These are phyloP conservation scores for Ptilonorhynchus violaceus DNA, from an alignment of 2,113 vertebrate species.

Conservation along the genomic window DNA sequence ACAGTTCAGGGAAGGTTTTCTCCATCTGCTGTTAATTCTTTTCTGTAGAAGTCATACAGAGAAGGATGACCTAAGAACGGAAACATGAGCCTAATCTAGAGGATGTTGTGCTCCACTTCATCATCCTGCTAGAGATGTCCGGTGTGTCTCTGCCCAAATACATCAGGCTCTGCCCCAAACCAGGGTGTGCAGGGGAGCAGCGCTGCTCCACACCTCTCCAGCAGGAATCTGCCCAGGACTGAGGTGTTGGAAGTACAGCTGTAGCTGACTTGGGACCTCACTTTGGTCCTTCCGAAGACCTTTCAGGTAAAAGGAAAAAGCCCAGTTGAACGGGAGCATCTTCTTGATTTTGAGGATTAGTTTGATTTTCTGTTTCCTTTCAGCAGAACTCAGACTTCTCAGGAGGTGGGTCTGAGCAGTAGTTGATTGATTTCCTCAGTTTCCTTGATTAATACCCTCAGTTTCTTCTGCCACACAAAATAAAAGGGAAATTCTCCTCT, in stretches of 20 bases:
- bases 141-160: neutral
- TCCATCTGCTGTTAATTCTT: neutral
- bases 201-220: neutral
- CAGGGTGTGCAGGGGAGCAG: neutral
- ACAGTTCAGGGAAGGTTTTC: neutral
- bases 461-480: neutral
- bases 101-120: neutral
- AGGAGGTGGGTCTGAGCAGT: neutral
- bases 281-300: neutral
- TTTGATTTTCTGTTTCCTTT: neutral
- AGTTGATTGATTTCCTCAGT: neutral
- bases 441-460: neutral
- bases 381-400: neutral
- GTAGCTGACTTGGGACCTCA: neutral
- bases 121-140: neutral
- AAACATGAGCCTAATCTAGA: neutral
- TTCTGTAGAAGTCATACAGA: neutral
- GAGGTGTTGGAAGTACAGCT: neutral
- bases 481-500: neutral
- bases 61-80: neutral
- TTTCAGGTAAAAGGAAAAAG: neutral
- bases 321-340: neutral
- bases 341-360: neutral
- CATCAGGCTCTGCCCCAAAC: neutral
- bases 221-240: fast-evolving